Percentiles rank a stretch among this genome's conserved stretches.
phyloP scores from a whole-genome alignment of 2,888 invertebrate species.

The Tetrapedia diversipes region DNA sequence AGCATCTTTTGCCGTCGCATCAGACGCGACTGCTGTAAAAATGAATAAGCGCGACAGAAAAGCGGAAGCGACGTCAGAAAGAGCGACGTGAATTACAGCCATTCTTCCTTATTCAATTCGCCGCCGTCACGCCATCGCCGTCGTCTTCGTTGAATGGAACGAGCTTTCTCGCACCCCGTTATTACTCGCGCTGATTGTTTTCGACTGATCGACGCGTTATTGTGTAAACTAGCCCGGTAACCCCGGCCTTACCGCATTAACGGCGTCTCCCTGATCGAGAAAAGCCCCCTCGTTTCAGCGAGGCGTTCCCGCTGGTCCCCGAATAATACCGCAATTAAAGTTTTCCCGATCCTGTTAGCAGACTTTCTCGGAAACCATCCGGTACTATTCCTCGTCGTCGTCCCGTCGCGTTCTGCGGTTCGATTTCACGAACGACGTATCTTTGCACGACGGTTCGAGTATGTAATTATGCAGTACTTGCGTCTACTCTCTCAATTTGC shows the following conservation, averaged over 20 bases:
- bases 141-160: conserved; percentile 17
- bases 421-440: background rate
- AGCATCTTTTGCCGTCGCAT: conserved; percentile 47
- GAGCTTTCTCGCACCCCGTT: conserved; percentile 25
- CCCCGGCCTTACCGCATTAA: conserved; percentile 33
- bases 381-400: background rate
- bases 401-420: background rate
- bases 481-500: too few species aligned
- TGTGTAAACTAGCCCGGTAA: conserved; percentile 36
- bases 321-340: conserved; percentile 44
- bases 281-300: conserved; percentile 16
- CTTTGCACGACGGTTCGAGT: background rate
- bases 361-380: background rate
- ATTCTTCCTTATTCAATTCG: conserved; percentile 47
- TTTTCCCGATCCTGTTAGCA: conserved; percentile 18
- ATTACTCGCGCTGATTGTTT: conserved; percentile 55
- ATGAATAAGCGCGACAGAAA: conserved; percentile 51
- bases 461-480: too few species aligned
- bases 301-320: background rate
- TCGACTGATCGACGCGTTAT: conserved; percentile 55
- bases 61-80: conserved; percentile 54
- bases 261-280: conserved; percentile 32
- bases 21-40: conserved; percentile 53
- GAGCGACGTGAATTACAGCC: conserved; percentile 46
- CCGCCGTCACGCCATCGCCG: background rate